Evolutionary conservation across 2,113 vertebrate genomes (phyloP), one percentile per base, ranked within the genome.

Genomic region (Ascaphus truei): DNA sequence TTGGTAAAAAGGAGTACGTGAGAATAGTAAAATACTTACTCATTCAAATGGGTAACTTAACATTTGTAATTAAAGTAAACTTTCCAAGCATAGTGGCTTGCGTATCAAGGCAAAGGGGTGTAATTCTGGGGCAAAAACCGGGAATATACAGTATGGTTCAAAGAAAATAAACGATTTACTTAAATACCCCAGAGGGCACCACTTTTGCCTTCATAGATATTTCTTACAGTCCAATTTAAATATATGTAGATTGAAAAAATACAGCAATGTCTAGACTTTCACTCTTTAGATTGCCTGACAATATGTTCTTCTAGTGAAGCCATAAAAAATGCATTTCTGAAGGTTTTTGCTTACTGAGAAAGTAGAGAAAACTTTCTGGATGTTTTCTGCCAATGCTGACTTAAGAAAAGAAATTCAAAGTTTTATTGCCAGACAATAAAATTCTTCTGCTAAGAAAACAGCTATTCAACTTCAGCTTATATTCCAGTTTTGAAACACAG

Each of bases 281-380:
- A n/a, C n/a, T n/a, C n/a, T n/a, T n/a, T n/a, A n/a, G n/a, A n/a
- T n/a, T n/a, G 18, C 50, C 48, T 53, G 20, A 7, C 62, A 65
- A 53, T 48, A 57, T 33, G 30, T 51, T 41, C 18, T 34, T 57
- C 55, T 50, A 4, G 9, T 62, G 59, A 27, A 48, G 22, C 29
- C 36, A 23, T 55, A 26, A 26, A 72, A 71, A 36, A 34, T 41
- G 20, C 47, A 39, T 56, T 71, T 62, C n/a, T 62, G n/a, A 43
- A 16, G 63, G 16, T 16, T 65, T 41, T 66, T 66, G 36, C 63
- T 66, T 66, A 39, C 50, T 30, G 50, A 16, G 25, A 66, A 66
- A 55, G 50, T 55, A 66, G 63, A 55, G 50, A 66, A n/a, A 31
- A 55, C 50, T 66, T 66, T 66, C 50, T 66, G 27, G 51, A 41